phyloP scores from a whole-genome alignment of 2,113 vertebrate species.

The Cyphomyrus discorhynchus region DNA sequence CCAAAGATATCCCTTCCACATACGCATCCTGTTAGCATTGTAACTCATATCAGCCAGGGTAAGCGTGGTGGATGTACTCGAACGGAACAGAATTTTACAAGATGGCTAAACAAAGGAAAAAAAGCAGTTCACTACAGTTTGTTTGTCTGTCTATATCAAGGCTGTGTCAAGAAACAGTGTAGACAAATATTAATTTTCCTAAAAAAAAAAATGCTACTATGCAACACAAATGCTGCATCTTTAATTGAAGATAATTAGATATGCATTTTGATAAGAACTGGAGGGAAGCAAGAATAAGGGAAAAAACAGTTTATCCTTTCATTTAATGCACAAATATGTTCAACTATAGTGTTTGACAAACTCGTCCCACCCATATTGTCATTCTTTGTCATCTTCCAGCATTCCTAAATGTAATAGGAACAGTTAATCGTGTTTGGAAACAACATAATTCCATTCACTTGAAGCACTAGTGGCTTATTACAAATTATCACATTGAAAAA shows the following conservation, averaged over 20 bases:
- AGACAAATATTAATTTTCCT: background rate
- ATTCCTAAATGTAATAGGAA: background rate
- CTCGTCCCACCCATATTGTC: background rate
- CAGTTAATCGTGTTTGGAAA: background rate
- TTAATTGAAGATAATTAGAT: background rate
- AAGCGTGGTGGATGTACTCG: background rate
- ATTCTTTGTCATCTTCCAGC: background rate
- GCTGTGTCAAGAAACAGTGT: background rate
- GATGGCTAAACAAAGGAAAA: background rate
- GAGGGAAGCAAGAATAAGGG: background rate
- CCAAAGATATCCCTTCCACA: background rate
- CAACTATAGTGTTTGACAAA: background rate
- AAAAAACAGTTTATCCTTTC: background rate
- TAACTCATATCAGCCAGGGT: background rate
- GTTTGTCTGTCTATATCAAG: background rate
- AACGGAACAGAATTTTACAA: background rate
- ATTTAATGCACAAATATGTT: background rate
- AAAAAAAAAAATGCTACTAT: background rate
- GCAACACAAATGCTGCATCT: background rate
- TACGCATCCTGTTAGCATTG: background rate
- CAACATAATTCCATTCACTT: background rate
- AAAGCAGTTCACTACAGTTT: background rate
- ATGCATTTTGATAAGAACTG: background rate
- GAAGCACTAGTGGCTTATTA: background rate
- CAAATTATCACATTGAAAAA: background rate